These are phyloP conservation scores for Triops longicaudatus DNA, from an alignment of 1,140 invertebrate genomes.

Conservation along the genomic window DNA sequence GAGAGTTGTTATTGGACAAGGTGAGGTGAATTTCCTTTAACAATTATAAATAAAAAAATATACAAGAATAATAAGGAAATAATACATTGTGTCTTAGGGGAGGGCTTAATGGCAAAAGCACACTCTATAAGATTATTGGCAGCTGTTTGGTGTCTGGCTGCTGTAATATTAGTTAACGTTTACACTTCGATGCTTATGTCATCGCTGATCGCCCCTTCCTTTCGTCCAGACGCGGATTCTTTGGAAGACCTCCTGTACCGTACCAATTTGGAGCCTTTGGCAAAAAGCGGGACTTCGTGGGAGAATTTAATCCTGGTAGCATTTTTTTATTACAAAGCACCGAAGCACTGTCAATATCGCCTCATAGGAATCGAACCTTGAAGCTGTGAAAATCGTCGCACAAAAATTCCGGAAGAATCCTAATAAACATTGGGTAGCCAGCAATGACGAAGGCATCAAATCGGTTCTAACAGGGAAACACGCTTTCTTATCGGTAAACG, in stretches of 20 bases:
- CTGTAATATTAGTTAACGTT: slow-evolving; percentile 12
- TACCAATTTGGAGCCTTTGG: background rate
- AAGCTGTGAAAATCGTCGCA: background rate
- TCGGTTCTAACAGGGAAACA: background rate
- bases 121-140: background rate
- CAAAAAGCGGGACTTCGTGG: background rate
- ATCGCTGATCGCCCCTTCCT: background rate
- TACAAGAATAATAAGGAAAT: too few relatives aligned
- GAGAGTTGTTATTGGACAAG: too few relatives aligned
- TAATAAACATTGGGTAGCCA: background rate
- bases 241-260: slow-evolving; percentile 9
- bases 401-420: background rate
- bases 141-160: slow-evolving; percentile 16
- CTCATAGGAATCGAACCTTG: background rate
- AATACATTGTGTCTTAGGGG: background rate
- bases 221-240: slow-evolving; percentile 11
- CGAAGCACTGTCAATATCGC: background rate
- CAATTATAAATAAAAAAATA: too few relatives aligned
- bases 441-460: background rate
- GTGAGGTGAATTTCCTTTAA: too few relatives aligned
- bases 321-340: background rate
- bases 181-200: slow-evolving; percentile 20
- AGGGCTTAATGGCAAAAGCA: background rate
- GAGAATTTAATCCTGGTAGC: background rate
- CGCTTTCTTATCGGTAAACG: background rate